phyloP scores from a whole-genome alignment of 2,888 invertebrate genomes.

The Anthophora plumipes region DNA sequence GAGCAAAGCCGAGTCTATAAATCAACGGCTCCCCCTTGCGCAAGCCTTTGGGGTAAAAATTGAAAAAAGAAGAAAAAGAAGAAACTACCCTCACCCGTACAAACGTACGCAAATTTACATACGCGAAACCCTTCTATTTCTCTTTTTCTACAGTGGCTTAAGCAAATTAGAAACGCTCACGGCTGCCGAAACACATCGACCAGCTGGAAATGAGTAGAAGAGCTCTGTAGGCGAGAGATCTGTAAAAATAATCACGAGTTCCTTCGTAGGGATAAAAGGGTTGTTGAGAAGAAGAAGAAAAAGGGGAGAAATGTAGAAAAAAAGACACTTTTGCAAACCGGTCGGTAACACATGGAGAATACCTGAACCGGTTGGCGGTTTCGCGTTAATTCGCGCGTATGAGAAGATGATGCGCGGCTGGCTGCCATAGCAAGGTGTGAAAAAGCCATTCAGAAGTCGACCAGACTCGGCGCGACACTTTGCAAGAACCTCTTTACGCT shows the following conservation, averaged over 20 bases:
- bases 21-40: background rate
- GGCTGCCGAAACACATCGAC: background rate
- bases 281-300: background rate
- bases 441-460: constrained; percentile 63
- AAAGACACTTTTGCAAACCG: background rate
- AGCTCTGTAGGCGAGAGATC: background rate
- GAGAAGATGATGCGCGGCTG: constrained; percentile 10
- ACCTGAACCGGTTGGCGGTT: constrained; percentile 20
- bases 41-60: background rate
- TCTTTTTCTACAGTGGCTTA: background rate
- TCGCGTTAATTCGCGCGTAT: constrained; percentile 50
- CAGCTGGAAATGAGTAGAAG: background rate
- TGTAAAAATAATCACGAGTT: no score
- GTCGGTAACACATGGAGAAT: background rate
- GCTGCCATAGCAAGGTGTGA: constrained; percentile 52
- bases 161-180: background rate
- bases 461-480: constrained; percentile 61
- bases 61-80: no score
- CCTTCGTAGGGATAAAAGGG: background rate
- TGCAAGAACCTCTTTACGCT: constrained; percentile 67
- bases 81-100: no score
- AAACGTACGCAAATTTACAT: background rate
- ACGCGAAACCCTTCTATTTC: no score
- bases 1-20: constrained; percentile 1
- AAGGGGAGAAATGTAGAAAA: background rate